Base-by-base conservation (phyloP, 2,113 vertebrate genomes). In the Epinephelus cyanopodus region DNA sequence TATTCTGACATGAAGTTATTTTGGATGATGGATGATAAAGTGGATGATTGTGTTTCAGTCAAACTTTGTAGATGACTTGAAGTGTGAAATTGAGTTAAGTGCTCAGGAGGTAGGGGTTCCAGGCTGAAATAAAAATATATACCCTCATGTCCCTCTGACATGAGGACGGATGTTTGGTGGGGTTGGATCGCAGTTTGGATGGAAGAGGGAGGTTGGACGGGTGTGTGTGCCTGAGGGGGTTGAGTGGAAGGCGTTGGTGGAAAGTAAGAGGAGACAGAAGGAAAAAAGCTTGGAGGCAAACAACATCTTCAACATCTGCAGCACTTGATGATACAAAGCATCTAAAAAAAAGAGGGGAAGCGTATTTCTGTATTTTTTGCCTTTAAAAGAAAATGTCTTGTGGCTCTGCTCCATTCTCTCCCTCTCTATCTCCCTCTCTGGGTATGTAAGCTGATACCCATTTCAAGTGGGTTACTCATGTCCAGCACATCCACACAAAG, bases 401-500 rank as follows among this genome's bases (percentile, higher is more conserved):
- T 83, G 83, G 87, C 81, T 85, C 76, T 95, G 80, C 75, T 87
- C 84, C 76, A 53, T 77, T 85, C 67, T 82, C 84, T 89, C 82
- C 95, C 95, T 88, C 96, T 97, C 95, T 96, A 92, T 95, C 95
- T 96, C 96, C 93, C 95, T 93, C 96, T 95, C 94, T 53, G 95
- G 95, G 96, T 95, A 96, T 98, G 98, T 98, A 99, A 99, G 96
- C 96, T 83, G 98, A 96, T 95, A 95, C 94, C 91, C 92, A 95
- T 95, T 96, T 95, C 95, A 92, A 99, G 97, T 97, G 97, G 96
- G 97, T 98, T 98, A 97, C 97, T 98, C 97, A 96, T 98, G 97
- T 98, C 97, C 97, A 99, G 97, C 97, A 98, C 97, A 98, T 99
- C 97, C 97, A 98, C 97, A 97, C 97, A 98, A 92, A 98, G 97